Conservation (phyloP, 2,797 vertebrate genomes). For the Pseudochirops cupreus region DNA sequence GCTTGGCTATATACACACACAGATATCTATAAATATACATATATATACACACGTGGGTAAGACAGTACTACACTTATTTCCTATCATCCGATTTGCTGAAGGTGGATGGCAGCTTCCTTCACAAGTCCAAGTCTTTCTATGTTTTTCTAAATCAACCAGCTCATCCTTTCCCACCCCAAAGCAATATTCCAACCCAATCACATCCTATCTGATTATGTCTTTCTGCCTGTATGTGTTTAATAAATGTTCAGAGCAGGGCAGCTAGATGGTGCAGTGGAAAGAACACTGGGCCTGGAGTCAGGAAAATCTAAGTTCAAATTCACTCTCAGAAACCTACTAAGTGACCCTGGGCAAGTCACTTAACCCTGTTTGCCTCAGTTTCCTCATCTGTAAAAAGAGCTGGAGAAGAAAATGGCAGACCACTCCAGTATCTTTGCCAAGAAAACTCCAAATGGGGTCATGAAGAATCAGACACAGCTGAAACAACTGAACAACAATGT, state of each 20-base stretch:
- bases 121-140: background rate
- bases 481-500: background rate
- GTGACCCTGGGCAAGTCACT: background rate
- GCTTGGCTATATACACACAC: background rate
- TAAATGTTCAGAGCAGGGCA: background rate
- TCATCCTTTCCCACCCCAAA: background rate
- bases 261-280: background rate
- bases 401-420: background rate
- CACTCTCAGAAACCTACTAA: background rate
- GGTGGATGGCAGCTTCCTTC: background rate
- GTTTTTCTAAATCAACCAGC: background rate
- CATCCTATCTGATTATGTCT: too few species aligned
- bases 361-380: background rate
- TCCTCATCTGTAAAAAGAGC: background rate
- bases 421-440: background rate
- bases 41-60: background rate
- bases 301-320: background rate
- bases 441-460: background rate
- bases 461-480: background rate
- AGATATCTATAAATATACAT: background rate
- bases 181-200: too few species aligned
- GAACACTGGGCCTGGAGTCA: background rate
- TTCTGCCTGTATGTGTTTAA: background rate
- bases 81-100: background rate
- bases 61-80: background rate